Evolutionary conservation across 1,140 invertebrate genomes (phyloP).

Genomic region (Anastrepha ludens): DNA sequence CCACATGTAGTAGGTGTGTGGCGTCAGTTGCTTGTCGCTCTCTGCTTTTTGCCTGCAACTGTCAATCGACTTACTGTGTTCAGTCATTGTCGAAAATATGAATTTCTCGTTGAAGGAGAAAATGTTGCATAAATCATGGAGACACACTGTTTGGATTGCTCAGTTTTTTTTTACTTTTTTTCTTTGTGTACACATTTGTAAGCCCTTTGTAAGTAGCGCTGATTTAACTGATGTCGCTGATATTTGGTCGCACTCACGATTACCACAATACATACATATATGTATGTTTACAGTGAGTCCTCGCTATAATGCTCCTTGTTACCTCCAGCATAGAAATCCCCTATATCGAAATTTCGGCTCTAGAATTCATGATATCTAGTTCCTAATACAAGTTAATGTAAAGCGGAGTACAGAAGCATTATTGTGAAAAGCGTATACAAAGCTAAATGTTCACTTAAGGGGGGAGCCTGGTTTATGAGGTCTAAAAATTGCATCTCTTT

Average conservation of each 20-base stretch:
- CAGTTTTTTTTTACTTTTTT: background rate
- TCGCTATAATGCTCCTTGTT: too few relatives aligned
- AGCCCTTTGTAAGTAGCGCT: slow-evolving; percentile 10
- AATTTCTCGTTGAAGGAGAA: background rate
- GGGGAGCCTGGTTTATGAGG: too few relatives aligned
- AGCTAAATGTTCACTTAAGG: too few relatives aligned
- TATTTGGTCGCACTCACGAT: background rate
- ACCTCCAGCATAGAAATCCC: too few relatives aligned
- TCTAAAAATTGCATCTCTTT: too few relatives aligned
- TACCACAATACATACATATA: too few relatives aligned
- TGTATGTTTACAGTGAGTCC: too few relatives aligned
- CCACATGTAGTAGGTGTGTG: background rate
- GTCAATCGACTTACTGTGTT: slow-evolving; percentile 24
- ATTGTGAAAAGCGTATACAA: too few relatives aligned
- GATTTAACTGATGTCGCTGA: background rate
- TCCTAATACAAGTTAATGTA: too few relatives aligned
- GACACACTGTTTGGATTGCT: background rate
- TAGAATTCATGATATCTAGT: too few relatives aligned
- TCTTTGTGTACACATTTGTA: slow-evolving; percentile 27
- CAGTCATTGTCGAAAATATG: slow-evolving; percentile 25
- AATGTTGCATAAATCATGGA: slow-evolving; percentile 36
- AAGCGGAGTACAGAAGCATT: too few relatives aligned
- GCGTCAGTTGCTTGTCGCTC: slow-evolving; percentile 3
- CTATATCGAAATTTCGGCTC: too few relatives aligned
- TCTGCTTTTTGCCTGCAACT: slow-evolving; percentile 12